Percentiles rank a stretch among this genome's conserved stretches.
Evolutionary conservation across 35 echinoderm and acorn worm genomes (phyloP).

Genomic region (Hemicentrotus pulcherrimus): DNA sequence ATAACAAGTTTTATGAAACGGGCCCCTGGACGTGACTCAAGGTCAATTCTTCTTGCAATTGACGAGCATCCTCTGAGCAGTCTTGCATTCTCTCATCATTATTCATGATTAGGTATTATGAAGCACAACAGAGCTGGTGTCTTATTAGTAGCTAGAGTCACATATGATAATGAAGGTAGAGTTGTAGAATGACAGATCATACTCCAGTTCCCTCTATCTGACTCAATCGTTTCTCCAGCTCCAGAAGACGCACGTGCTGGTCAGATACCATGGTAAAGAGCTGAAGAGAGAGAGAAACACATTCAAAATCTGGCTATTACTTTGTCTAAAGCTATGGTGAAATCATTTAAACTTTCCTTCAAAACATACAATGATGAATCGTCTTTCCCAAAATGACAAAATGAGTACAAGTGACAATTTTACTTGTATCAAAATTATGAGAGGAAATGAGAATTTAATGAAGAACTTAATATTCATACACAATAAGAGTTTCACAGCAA

Average conservation of each 20-base stretch:
- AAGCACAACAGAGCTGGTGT: too few relatives aligned
- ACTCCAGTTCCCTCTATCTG: constrained; percentile 26
- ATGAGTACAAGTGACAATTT: neutral
- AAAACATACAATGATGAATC: neutral
- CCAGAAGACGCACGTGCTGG: neutral
- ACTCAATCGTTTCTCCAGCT: constrained; percentile 31
- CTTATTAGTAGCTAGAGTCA: too few relatives aligned
- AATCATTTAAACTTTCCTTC: neutral
- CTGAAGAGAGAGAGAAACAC: constrained; percentile 10
- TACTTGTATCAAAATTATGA: neutral
- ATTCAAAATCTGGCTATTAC: neutral
- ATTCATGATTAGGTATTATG: too few relatives aligned
- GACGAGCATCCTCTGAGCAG: neutral
- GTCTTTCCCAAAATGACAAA: neutral
- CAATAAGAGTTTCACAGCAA: too few relatives aligned
- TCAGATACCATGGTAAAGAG: constrained; percentile 26
- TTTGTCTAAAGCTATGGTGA: neutral
- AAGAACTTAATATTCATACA: neutral
- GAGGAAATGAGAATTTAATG: neutral
- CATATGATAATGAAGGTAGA: neutral
- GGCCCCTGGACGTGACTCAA: neutral
- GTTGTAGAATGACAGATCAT: neutral
- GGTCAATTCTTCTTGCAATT: neutral
- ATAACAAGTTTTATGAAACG: too few relatives aligned
- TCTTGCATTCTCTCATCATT: neutral